Evolutionary conservation across 1,140 invertebrate species (phyloP).

Genomic region (Penaeus japonicus): DNA sequence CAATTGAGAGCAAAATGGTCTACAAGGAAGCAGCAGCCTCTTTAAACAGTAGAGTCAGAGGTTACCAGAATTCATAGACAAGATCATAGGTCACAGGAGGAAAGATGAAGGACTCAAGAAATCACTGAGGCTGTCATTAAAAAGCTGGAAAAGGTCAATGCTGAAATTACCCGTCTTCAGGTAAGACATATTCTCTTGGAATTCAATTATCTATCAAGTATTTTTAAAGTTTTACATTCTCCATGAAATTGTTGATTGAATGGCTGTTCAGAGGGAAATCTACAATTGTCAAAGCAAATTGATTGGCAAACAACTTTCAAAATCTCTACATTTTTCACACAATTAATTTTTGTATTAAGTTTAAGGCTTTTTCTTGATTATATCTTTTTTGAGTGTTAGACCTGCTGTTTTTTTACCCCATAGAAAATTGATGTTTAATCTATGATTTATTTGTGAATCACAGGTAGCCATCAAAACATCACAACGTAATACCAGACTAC

Average conservation of each 20-base stretch:
- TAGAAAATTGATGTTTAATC: slow-evolving; percentile 62
- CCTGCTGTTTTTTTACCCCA: background rate
- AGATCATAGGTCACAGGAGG: slow-evolving; percentile 79
- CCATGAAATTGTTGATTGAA: no score
- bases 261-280: no score
- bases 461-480: slow-evolving; percentile 85
- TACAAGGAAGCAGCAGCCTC: slow-evolving; percentile 72
- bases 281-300: no score
- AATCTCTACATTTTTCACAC: no score
- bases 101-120: slow-evolving; percentile 78
- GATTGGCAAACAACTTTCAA: no score
- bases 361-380: no score
- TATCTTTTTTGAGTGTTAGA: background rate
- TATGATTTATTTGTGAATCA: slow-evolving; percentile 72
- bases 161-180: slow-evolving; percentile 55
- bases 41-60: slow-evolving; percentile 68
- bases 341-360: no score
- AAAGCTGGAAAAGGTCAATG: slow-evolving; percentile 73
- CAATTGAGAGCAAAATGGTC: slow-evolving; percentile 58
- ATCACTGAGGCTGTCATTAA: slow-evolving; percentile 72
- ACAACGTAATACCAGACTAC: slow-evolving; percentile 78
- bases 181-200: slow-evolving; percentile 29
- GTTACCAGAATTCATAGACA: slow-evolving; percentile 74
- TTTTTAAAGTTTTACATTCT: no score
- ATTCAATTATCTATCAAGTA: no score